Evolutionary conservation across 2,113 vertebrate genomes (phyloP).

Genomic region (Dasyurus viverrinus): DNA sequence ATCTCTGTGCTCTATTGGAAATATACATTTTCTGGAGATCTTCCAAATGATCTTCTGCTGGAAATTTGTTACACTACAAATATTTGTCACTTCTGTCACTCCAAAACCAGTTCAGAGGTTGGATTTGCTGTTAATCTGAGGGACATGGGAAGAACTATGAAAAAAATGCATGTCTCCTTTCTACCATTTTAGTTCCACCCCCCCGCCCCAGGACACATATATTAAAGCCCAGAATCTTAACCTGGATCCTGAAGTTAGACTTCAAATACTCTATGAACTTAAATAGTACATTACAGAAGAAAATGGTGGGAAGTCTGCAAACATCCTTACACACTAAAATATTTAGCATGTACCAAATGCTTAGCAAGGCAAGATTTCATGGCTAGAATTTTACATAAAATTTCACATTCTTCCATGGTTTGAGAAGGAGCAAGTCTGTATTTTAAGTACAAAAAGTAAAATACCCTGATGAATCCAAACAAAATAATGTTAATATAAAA

Average conservation of each 20-base stretch:
- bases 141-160: too few relatives aligned
- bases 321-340: not conserved
- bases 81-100: too few relatives aligned
- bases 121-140: too few relatives aligned
- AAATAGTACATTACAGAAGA: not conserved
- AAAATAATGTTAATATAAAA: not conserved
- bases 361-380: not conserved
- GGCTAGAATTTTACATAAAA: not conserved
- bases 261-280: not conserved
- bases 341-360: not conserved
- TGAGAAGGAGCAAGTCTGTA: not conserved
- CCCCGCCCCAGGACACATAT: not conserved
- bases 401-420: not conserved
- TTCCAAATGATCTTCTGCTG: too few relatives aligned
- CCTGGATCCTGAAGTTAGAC: not conserved
- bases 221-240: not conserved
- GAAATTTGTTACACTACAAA: too few relatives aligned
- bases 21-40: too few relatives aligned
- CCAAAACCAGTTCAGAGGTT: too few relatives aligned
- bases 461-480: not conserved
- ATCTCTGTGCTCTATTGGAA: too few relatives aligned
- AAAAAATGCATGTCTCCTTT: too few relatives aligned
- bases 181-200: too few relatives aligned
- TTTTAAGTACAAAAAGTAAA: not conserved
- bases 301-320: not conserved